Evolutionary conservation across 2,113 vertebrate genomes (phyloP), one percentile per base, ranked within the genome.

Genomic region (Acanthisitta chloris): DNA sequence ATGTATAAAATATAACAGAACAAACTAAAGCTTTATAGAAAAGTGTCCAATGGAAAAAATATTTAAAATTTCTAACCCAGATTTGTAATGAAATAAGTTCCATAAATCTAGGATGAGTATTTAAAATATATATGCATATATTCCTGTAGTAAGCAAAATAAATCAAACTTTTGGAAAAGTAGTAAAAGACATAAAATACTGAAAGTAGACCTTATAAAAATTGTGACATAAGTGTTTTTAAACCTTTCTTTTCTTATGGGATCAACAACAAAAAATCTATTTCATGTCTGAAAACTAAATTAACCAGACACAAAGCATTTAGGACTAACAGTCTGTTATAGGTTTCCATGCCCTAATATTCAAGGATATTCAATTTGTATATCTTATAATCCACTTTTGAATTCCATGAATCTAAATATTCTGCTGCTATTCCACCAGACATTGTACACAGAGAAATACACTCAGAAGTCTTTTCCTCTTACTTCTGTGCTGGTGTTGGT

Each of bases 11-110:
- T 42, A 21, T 8, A 62, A 48, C 5, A 65, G 20, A 52, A 73
- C 4, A 64, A 80, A 65, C 58, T 24, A 29, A 81, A 79, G 5
- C 12, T 78, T 10, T 31, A 20, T 42, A 62, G 15, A 14, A 73
- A 87, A 19, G 17, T 10, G 4, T 51, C 10, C 16, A 89, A 46
- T 7, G 34, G 10, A 45, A 79, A 67, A 55, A 72, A 59, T n/a
- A n/a, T n/a, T n/a, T n/a, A 25, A n/a, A 8, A 1, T n/a, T 38
- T 58, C 33, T 7, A 34, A 17, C 4, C 3, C 13, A 72, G 0
- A 46, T 57, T 79, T 71, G 54, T 46, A 70, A 26, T 48, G 5
- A 86, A 65, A 71, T 20, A 64, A 6, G 3, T 28, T 59, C 5
- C 8, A 42, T 83, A 64, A 82, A 67, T 40, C 25, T 67, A 36